phyloP scores from a whole-genome alignment of 1,140 invertebrate species.

The Plectrocnemia conspersa region DNA sequence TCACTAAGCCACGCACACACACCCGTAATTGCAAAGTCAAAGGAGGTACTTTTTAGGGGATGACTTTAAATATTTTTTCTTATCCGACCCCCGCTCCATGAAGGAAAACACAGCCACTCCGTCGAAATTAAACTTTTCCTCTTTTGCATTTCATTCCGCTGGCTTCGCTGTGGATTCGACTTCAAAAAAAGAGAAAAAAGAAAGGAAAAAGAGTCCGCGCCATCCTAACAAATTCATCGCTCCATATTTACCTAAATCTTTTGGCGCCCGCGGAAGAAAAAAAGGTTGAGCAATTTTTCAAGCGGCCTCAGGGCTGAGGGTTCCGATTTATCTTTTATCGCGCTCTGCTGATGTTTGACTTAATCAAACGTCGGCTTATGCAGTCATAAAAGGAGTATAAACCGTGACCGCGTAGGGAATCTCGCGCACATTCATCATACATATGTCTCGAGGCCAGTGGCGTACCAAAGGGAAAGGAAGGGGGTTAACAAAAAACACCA shows the following conservation, averaged over 20 bases:
- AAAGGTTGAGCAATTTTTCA: constrained; percentile 17
- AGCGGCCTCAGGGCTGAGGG: neutral
- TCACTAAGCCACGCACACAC: too few species aligned
- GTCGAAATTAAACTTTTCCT: constrained; percentile 25
- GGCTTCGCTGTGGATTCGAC: constrained; percentile 2
- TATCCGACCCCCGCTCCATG: too few species aligned
- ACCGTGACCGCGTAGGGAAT: too few species aligned
- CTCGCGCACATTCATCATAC: too few species aligned
- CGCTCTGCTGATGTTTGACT: constrained; percentile 6
- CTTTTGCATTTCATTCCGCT: constrained; percentile 10
- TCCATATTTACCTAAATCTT: constrained; percentile 29
- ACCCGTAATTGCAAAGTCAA: too few species aligned
- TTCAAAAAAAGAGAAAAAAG: too few species aligned
- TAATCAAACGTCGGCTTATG: constrained; percentile 9
- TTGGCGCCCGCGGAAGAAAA: constrained; percentile 15
- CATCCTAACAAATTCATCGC: constrained; percentile 23
- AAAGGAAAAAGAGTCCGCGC: neutral
- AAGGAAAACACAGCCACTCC: too few species aligned
- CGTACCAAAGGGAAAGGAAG: too few species aligned
- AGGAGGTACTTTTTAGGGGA: too few species aligned
- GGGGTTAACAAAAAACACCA: too few species aligned
- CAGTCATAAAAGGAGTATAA: constrained; percentile 10
- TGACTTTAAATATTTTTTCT: too few species aligned
- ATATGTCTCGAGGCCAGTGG: too few species aligned
- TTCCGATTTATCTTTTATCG: constrained; percentile 15